Percentiles rank a stretch among this genome's conserved stretches.
These are phyloP conservation scores for Sitta europaea DNA, from an alignment of 2,113 vertebrate genomes.

Conservation along the genomic window DNA sequence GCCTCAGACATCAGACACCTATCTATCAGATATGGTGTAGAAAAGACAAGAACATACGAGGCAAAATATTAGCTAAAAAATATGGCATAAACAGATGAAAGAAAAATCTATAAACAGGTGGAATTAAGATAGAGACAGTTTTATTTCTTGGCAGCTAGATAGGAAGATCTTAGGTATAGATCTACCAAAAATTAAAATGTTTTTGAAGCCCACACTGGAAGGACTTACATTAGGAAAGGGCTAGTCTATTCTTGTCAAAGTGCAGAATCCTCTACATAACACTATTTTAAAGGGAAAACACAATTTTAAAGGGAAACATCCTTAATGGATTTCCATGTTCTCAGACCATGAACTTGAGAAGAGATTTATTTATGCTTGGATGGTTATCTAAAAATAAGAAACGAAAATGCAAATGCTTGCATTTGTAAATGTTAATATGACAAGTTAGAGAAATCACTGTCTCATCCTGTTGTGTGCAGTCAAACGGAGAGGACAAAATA, in stretches of 20 bases:
- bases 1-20: neutral
- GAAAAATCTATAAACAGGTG: neutral
- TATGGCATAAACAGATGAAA: neutral
- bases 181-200: neutral
- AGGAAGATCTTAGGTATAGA: neutral
- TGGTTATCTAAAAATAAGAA: neutral
- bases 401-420: neutral
- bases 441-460: neutral
- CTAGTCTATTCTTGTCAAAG: neutral
- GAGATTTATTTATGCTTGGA: neutral
- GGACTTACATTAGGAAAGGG: neutral
- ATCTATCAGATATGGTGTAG: neutral
- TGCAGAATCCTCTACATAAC: neutral
- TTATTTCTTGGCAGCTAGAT: neutral
- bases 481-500: neutral
- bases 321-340: neutral
- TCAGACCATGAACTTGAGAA: neutral
- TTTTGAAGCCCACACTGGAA: neutral
- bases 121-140: neutral
- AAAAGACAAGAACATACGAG: neutral
- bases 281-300: no score
- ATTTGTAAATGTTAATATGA: neutral
- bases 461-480: neutral
- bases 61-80: neutral
- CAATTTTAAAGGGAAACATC: neutral